A percentile compares a stretch with the other conserved stretches of the same genome.
Evolutionary conservation across 2,888 invertebrate genomes (phyloP).

Genomic region (Incurvaria masculella): DNA sequence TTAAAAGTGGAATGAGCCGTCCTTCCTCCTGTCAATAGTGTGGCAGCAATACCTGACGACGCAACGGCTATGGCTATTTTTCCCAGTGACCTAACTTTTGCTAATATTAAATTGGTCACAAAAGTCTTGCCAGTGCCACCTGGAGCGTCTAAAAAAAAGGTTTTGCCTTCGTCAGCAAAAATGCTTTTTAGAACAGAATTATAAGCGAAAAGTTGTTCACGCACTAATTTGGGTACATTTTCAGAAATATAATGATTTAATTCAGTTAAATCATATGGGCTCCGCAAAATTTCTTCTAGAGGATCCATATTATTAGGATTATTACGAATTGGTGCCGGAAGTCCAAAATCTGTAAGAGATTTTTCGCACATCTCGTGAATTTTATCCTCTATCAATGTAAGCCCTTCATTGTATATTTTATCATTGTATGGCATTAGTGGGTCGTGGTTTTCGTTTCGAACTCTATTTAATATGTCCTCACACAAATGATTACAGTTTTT

Average conservation of each 20-base stretch:
- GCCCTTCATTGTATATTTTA: neutral
- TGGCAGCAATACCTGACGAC: no score
- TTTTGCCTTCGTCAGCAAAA: slow-evolving; percentile 2
- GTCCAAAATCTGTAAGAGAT: neutral
- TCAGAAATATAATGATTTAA: neutral
- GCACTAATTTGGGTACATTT: no score
- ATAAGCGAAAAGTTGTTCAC: slow-evolving; percentile 9
- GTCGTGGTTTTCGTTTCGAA: no score
- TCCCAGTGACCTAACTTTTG: no score
- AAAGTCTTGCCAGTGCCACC: no score
- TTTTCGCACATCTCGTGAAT: neutral
- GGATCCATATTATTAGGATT: neutral
- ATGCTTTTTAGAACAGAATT: slow-evolving; percentile 11
- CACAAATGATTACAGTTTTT: slow-evolving; percentile 8
- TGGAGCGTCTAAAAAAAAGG: no score
- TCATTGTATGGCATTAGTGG: neutral
- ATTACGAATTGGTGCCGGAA: neutral
- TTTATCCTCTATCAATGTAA: neutral
- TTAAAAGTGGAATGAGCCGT: neutral
- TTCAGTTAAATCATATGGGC: neutral
- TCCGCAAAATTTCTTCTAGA: neutral
- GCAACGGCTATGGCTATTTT: no score
- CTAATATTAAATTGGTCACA: no score
- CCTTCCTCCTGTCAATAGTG: neutral
- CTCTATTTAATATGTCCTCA: slow-evolving; percentile 9